Evolutionary conservation across 2,797 vertebrate genomes (phyloP), one percentile per base, ranked within the genome.

Genomic region (Babyrousa celebensis): DNA sequence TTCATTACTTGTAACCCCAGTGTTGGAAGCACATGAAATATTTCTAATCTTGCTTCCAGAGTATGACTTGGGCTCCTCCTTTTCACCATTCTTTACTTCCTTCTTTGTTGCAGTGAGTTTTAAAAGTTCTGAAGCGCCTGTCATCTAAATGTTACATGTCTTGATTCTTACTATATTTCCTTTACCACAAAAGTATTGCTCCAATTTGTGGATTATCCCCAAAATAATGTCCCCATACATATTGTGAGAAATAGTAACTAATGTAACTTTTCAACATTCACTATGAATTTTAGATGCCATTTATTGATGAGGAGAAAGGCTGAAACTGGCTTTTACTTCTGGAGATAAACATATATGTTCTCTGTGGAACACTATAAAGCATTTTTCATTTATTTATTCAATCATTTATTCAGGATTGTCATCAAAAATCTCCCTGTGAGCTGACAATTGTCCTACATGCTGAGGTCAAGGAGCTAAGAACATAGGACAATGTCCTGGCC

Each of bases 1-100:
- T 85, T 97, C 70, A 58, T 97, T 97, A 97, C 78, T 96, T 87
- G 82, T 52, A 96, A 72, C 52, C 87, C 72, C 93, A 29, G 58
- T n/a, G 58, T 29, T 27, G 85, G 43, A 93, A 89, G 14, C 71
- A 16, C 68, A 72, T 32, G 20, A 32, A 87, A 85, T 14, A 0
- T 32, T 12, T 94, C 96, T 87, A 78, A 87, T 94, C 84, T 91
- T 88, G 72, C 27, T 94, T 94, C 75, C 80, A 88, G 90, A 78
- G 36, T 65, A 16, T 67, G 1, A 7, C 29, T 36, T 17, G 70
- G 29, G 63, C 52, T 83, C 85, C 95, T 4, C 17, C 85, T 43
- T 36, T 75, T 71, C 7, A 83, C 23, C 1, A 58, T 91, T 92
- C 43, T 60, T 70, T 85, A 11, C 0, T 78, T 18, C 27, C 93